Evolutionary conservation across 2,797 vertebrate genomes (phyloP).

Genomic region (Lutjanus campechanus): DNA sequence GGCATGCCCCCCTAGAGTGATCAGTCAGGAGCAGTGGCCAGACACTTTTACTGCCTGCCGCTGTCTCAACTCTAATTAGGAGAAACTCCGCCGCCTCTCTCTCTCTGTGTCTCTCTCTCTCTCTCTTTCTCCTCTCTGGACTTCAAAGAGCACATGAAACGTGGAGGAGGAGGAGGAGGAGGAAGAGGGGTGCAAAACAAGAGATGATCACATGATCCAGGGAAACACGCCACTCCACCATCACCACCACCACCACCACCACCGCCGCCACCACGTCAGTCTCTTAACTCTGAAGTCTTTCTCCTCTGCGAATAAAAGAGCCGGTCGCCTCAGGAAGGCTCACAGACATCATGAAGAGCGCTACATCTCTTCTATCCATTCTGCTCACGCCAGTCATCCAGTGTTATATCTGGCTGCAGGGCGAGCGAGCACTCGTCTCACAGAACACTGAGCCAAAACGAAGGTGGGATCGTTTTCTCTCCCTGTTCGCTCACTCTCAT

Average conservation of each 20-base stretch:
- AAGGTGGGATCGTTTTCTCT: conserved; percentile 39
- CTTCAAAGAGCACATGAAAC: conserved; percentile 62
- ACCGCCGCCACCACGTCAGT: conserved; percentile 7
- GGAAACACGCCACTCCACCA: conserved; percentile 20
- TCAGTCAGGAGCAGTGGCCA: conserved; percentile 65
- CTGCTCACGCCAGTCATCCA: conserved; percentile 39
- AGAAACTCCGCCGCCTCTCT: conserved; percentile 57
- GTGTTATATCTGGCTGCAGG: conserved; percentile 56
- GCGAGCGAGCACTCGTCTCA: conserved; percentile 36
- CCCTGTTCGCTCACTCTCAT: conserved; percentile 32
- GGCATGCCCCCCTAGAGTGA: conserved; percentile 67
- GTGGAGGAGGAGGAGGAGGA: background rate
- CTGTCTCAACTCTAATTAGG: conserved; percentile 75
- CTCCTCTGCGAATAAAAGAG: conserved; percentile 47
- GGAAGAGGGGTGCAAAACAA: background rate
- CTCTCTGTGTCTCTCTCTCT: conserved; percentile 60
- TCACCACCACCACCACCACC: background rate
- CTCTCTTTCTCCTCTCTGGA: conserved; percentile 28
- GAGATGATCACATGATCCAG: conserved; percentile 55
- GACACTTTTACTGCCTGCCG: conserved; percentile 77
- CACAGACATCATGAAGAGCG: conserved; percentile 42
- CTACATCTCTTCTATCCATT: conserved; percentile 49
- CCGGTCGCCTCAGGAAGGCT: conserved; percentile 50
- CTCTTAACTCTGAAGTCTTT: conserved; percentile 45
- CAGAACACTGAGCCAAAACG: conserved; percentile 35